phyloP scores from a whole-genome alignment of 2,888 invertebrate genomes.

The Chouioia cunea region DNA sequence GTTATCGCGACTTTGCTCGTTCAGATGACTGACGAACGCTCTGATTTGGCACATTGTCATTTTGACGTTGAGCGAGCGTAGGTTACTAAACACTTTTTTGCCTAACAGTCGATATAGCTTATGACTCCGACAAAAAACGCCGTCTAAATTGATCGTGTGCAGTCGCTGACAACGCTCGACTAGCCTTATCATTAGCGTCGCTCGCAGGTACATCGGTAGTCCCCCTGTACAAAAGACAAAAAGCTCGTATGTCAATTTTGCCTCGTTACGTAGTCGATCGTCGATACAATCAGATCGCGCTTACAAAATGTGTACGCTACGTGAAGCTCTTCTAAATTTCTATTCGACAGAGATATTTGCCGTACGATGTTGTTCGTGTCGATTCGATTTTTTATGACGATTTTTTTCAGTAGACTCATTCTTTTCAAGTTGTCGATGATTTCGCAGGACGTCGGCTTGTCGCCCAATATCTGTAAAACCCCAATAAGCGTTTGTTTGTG shows the following conservation, averaged over 20 bases:
- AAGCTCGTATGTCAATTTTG: too few relatives aligned
- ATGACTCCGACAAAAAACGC: slow-evolving; percentile 55
- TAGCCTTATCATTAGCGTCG: slow-evolving; percentile 55
- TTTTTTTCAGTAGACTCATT: slow-evolving; percentile 56
- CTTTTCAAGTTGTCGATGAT: slow-evolving; percentile 57
- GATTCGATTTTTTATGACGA: slow-evolving; percentile 52
- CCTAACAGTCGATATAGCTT: slow-evolving; percentile 59
- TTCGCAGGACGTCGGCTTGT: slow-evolving; percentile 49
- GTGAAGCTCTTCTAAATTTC: slow-evolving; percentile 54
- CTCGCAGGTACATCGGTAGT: slow-evolving; percentile 49
- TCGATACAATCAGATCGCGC: too few relatives aligned
- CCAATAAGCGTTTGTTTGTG: too few relatives aligned
- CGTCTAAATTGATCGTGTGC: slow-evolving; percentile 57
- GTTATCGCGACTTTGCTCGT: too few relatives aligned
- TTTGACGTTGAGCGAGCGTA: slow-evolving; percentile 48
- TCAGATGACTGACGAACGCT: slow-evolving; percentile 54
- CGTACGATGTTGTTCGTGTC: slow-evolving; percentile 59
- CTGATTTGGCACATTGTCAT: slow-evolving; percentile 48
- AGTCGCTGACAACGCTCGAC: slow-evolving; percentile 57
- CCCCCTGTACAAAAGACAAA: not conserved
- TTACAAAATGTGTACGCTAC: not conserved
- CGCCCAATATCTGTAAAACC: slow-evolving; percentile 51
- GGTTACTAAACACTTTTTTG: slow-evolving; percentile 45
- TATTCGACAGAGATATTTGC: slow-evolving; percentile 59
- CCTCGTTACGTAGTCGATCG: too few relatives aligned